These are phyloP conservation scores for Zaprionus inermis DNA, from an alignment of 1,140 invertebrate species.

Conservation along the genomic window DNA sequence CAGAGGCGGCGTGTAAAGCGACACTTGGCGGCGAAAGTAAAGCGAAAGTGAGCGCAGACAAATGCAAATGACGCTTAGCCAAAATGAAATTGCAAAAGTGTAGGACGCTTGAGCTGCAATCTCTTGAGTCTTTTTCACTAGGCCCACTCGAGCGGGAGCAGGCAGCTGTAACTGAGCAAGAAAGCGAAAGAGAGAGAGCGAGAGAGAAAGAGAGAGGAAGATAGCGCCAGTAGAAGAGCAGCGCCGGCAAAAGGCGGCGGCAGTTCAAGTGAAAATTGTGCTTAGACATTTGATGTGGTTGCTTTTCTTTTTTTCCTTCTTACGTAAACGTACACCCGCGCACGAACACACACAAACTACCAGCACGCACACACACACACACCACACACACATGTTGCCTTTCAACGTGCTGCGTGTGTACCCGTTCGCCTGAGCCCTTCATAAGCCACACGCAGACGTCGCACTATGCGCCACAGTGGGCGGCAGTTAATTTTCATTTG, in stretches of 20 bases:
- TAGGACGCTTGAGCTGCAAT: constrained; percentile 43
- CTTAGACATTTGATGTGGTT: constrained; percentile 63
- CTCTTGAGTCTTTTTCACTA: constrained; percentile 30
- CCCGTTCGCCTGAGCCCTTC: neutral
- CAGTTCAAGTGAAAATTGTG: constrained; percentile 65
- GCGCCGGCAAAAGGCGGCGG: constrained; percentile 55
- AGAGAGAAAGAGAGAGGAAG: neutral
- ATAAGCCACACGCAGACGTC: neutral
- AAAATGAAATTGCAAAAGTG: constrained; percentile 30
- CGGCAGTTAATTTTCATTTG: constrained; percentile 7
- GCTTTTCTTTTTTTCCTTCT: neutral
- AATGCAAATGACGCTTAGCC: constrained; percentile 50
- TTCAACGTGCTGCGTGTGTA: constrained; percentile 4
- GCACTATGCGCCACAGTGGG: neutral
- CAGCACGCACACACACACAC: constrained; percentile 3
- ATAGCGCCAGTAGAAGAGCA: neutral
- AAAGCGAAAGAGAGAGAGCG: neutral
- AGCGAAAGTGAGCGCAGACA: constrained; percentile 26
- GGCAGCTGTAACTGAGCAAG: neutral
- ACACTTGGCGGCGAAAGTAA: neutral
- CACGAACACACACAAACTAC: constrained; percentile 6
- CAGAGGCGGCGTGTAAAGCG: neutral
- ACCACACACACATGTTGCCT: too few species aligned
- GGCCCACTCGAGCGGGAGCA: constrained; percentile 24
- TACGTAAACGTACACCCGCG: neutral